Conservation (phyloP, 35 echinoderm and acorn worm genomes). For the Chiridota heheva region DNA sequence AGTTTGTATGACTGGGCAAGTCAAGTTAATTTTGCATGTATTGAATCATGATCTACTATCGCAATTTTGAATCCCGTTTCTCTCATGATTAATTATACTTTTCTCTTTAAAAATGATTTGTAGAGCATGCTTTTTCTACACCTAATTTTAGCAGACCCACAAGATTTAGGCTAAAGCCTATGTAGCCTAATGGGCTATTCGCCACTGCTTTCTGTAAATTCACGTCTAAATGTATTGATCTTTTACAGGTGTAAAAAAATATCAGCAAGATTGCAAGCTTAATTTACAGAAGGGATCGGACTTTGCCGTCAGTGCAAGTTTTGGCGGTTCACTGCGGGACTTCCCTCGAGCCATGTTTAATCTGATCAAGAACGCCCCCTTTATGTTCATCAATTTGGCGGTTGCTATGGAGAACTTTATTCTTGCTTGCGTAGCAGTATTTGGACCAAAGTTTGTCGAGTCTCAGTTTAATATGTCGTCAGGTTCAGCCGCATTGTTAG, state of each 20-base stretch:
- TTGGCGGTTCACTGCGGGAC: slow-evolving; percentile 54
- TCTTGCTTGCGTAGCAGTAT: slow-evolving; percentile 54
- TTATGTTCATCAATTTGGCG: slow-evolving; percentile 60
- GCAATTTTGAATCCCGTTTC: too few species aligned
- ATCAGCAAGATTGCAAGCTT: not conserved
- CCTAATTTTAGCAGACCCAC: too few species aligned
- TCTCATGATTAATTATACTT: too few species aligned
- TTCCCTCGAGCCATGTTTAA: slow-evolving; percentile 61
- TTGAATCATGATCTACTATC: too few species aligned
- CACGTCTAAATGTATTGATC: too few species aligned
- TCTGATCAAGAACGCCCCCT: slow-evolving; percentile 56
- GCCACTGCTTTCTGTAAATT: too few species aligned
- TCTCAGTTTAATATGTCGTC: slow-evolving; percentile 77
- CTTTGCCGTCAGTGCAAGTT: slow-evolving; percentile 59
- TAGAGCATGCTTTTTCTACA: too few species aligned
- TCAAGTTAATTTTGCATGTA: too few species aligned
- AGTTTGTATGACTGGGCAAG: too few species aligned
- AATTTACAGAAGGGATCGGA: slow-evolving; percentile 56
- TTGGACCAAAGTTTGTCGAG: slow-evolving; percentile 78
- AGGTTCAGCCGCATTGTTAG: slow-evolving; percentile 61
- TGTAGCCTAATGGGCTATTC: too few species aligned
- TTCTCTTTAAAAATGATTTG: too few species aligned
- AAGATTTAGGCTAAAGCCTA: too few species aligned
- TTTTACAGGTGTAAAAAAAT: slow-evolving; percentile 28
- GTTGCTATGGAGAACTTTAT: slow-evolving; percentile 59